These are phyloP conservation scores for Drosophila parthenogenetica DNA, from an alignment of 2,888 invertebrate genomes.

Conservation along the genomic window DNA sequence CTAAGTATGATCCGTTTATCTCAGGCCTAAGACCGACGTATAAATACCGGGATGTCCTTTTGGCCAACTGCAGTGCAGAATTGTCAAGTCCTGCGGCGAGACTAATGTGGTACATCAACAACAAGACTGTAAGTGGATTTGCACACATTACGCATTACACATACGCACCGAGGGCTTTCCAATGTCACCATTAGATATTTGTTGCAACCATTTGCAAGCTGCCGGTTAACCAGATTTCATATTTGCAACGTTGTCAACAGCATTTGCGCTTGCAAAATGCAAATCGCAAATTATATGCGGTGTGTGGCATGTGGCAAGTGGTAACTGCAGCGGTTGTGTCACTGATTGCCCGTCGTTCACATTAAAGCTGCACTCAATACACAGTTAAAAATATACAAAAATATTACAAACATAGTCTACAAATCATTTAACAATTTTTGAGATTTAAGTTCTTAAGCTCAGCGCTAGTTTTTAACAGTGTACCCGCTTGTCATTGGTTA, in stretches of 20 bases:
- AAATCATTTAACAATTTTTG: neutral
- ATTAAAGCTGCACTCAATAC: neutral
- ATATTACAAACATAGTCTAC: neutral
- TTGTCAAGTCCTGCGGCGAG: conserved; percentile 84
- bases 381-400: neutral
- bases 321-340: conserved; percentile 2
- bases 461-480: neutral
- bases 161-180: conserved; percentile 33
- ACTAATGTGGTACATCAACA: conserved; percentile 85
- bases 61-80: conserved; percentile 85
- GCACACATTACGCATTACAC: conserved; percentile 18
- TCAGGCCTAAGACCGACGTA: conserved; percentile 82
- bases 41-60: conserved; percentile 83
- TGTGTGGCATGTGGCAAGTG: conserved; percentile 15
- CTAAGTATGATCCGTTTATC: conserved; percentile 84
- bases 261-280: conserved; percentile 34
- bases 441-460: neutral
- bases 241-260: conserved; percentile 36
- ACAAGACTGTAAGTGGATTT: conserved; percentile 83
- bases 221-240: conserved; percentile 40
- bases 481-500: neutral
- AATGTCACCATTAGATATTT: conserved; percentile 32
- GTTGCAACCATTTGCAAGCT: neutral
- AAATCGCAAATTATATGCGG: conserved; percentile 48
- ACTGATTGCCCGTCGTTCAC: conserved; percentile 13